Percentiles rank a stretch among this genome's conserved stretches.
Conservation (phyloP, 2,888 invertebrate genomes). For the Trachelus tabidus region DNA sequence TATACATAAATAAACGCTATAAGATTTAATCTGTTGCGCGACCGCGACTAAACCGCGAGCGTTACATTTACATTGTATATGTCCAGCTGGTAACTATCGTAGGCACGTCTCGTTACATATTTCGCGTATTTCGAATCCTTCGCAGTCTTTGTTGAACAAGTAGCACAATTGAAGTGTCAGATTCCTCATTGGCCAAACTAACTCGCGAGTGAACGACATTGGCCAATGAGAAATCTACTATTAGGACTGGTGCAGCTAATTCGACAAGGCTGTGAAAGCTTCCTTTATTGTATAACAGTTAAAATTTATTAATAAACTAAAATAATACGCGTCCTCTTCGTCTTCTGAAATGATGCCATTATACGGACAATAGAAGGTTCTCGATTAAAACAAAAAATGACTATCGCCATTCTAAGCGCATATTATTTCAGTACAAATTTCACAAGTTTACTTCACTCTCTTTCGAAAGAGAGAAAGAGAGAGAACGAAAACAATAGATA, state of each 20-base stretch:
- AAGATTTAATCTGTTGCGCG: slow-evolving; percentile 26
- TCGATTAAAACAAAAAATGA: neutral
- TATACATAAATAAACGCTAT: slow-evolving; percentile 47
- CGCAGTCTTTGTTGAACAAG: neutral
- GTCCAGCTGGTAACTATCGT: slow-evolving; percentile 45
- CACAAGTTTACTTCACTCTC: neutral
- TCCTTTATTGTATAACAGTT: neutral
- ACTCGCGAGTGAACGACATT: neutral
- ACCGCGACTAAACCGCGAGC: slow-evolving; percentile 29
- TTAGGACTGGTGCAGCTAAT: neutral
- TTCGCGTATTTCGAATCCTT: neutral
- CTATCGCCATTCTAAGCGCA: neutral
- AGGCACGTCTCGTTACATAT: slow-evolving; percentile 40
- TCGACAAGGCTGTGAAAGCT: neutral
- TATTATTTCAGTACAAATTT: neutral
- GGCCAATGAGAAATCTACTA: neutral
- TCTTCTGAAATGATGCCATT: neutral
- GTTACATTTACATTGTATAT: slow-evolving; percentile 33
- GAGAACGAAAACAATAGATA: neutral
- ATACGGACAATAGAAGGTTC: neutral
- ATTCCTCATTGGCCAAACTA: neutral
- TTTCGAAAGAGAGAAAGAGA: neutral
- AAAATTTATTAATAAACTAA: neutral
- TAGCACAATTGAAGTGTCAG: neutral
- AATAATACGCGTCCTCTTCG: neutral